Evolutionary conservation across 2,888 invertebrate species (phyloP).

Genomic region (Pristionchus maxplancki): DNA sequence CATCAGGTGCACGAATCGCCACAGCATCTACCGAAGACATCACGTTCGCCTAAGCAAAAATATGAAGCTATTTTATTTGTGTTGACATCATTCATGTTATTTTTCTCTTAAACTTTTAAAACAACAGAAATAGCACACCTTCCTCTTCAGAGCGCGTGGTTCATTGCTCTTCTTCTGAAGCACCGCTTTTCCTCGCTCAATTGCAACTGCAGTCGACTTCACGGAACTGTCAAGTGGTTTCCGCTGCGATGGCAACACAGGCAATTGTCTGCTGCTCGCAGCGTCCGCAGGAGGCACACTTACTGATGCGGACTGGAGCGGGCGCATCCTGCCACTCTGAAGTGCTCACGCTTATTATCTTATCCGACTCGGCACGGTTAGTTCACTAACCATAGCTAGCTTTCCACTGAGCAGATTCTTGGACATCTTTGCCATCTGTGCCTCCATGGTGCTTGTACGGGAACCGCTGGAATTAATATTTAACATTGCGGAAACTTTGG

Average conservation of each 20-base stretch:
- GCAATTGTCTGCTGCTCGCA: background rate
- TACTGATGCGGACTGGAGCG: background rate
- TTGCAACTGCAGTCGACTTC: background rate
- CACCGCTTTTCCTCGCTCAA: background rate
- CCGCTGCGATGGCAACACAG: background rate
- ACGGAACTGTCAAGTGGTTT: background rate
- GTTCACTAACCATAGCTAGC: conserved; percentile 26
- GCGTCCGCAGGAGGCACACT: background rate
- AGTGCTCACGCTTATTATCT: background rate
- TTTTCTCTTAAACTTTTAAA: background rate
- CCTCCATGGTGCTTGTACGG: background rate
- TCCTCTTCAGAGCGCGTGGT: background rate
- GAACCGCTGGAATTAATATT: background rate
- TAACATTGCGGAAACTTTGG: no score
- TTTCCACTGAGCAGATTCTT: background rate
- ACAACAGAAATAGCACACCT: background rate
- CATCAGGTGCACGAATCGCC: background rate
- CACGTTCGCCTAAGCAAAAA: background rate
- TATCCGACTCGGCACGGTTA: background rate
- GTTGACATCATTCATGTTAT: background rate
- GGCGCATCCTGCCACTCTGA: background rate
- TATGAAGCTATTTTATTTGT: background rate
- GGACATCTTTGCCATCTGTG: background rate
- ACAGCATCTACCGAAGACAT: background rate
- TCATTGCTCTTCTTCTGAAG: background rate